A percentile compares a stretch with the other conserved stretches of the same genome.
These are phyloP conservation scores for Leptura quadrifasciata DNA, from an alignment of 2,888 invertebrate species.

Conservation along the genomic window DNA sequence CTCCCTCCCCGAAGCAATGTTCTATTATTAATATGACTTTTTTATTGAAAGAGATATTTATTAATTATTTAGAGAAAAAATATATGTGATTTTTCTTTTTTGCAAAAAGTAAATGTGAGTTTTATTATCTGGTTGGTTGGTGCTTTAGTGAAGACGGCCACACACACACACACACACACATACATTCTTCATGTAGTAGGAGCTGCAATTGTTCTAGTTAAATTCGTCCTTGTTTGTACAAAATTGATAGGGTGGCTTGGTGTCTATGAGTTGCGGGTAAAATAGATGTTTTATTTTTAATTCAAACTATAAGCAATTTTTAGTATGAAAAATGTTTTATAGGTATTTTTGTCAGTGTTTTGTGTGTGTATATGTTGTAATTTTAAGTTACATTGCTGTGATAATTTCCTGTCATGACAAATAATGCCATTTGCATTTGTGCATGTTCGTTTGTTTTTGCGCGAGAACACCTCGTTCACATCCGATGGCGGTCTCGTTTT, in stretches of 20 bases:
- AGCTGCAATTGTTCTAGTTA: constrained; percentile 37
- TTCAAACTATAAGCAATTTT: constrained; percentile 69
- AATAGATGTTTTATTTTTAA: constrained; percentile 45
- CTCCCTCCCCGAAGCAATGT: constrained; percentile 30
- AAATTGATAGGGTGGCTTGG: constrained; percentile 61
- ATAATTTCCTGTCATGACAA: constrained; percentile 70
- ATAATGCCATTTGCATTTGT: constrained; percentile 62
- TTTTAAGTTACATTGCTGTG: constrained; percentile 67
- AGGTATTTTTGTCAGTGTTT: constrained; percentile 57
- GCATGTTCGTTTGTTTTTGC: constrained; percentile 29
- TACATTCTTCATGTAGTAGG: neutral
- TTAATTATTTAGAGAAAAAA: constrained; percentile 49
- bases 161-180: neutral
- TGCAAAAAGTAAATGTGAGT: constrained; percentile 52
- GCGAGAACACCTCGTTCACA: constrained; percentile 24
- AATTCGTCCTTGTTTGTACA: constrained; percentile 33
- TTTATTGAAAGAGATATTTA: constrained; percentile 36
- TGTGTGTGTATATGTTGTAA: constrained; percentile 55
- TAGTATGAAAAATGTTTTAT: constrained; percentile 35
- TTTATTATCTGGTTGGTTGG: constrained; percentile 51
- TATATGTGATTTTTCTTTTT: constrained; percentile 62
- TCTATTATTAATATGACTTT: constrained; percentile 39
- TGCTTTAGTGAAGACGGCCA: constrained; percentile 46
- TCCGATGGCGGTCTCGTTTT: constrained; percentile 16
- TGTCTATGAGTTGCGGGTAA: constrained; percentile 44